Conservation (phyloP, 1,140 invertebrate species). For the Drosophila grimshawi region DNA sequence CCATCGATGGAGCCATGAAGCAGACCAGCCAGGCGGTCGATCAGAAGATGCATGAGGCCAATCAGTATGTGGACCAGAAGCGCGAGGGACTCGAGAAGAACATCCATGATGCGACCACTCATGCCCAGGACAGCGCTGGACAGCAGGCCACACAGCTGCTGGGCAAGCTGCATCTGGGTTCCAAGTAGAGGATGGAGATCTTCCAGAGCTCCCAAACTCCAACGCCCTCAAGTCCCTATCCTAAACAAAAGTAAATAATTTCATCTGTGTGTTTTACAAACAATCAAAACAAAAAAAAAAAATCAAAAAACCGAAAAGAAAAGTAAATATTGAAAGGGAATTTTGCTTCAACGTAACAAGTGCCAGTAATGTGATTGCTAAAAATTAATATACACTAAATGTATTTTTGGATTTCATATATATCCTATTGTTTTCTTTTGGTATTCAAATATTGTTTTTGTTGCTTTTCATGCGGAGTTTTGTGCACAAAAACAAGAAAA, state of each 20-base stretch:
- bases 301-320: slow-evolving; percentile 41
- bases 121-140: slow-evolving; percentile 72
- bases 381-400: slow-evolving; percentile 51
- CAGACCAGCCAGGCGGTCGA: slow-evolving; percentile 81
- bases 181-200: slow-evolving; percentile 54
- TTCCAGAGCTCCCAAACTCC: not conserved
- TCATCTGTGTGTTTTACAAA: slow-evolving; percentile 47
- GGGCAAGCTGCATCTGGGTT: slow-evolving; percentile 76
- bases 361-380: slow-evolving; percentile 83
- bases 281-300: slow-evolving; percentile 51
- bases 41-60: slow-evolving; percentile 84
- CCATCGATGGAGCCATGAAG: slow-evolving; percentile 78
- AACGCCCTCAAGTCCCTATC: not conserved
- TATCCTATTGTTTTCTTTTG: not conserved
- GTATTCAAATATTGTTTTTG: slow-evolving; percentile 31
- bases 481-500: slow-evolving; percentile 15
- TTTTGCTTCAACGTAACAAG: slow-evolving; percentile 81
- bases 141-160: slow-evolving; percentile 75
- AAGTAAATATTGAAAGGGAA: slow-evolving; percentile 37
- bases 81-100: slow-evolving; percentile 79
- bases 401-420: slow-evolving; percentile 63
- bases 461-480: slow-evolving; percentile 4
- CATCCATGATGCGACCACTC: slow-evolving; percentile 71
- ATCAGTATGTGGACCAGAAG: slow-evolving; percentile 84
- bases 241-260: slow-evolving; percentile 40